Evolutionary conservation across 2,888 invertebrate genomes (phyloP).

Genomic region (Acrocera orbiculus): DNA sequence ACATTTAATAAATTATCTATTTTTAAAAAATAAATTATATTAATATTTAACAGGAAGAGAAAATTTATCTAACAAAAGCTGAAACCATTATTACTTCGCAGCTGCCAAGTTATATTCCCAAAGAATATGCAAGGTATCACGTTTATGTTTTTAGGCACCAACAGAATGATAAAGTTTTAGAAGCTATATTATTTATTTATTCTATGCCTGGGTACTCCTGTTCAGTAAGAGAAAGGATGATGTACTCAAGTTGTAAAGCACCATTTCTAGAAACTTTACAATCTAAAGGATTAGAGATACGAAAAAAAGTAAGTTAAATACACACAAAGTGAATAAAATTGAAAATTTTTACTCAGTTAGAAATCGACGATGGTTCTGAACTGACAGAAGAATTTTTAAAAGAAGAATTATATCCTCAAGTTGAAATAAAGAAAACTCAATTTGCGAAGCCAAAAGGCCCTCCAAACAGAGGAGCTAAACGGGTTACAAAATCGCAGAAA

Average conservation of each 20-base stretch:
- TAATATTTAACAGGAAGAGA: constrained; percentile 61
- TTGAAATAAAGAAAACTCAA: constrained; percentile 69
- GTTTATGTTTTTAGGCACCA: constrained; percentile 79
- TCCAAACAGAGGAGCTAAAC: constrained; percentile 76
- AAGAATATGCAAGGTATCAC: constrained; percentile 66
- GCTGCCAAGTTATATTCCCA: constrained; percentile 64
- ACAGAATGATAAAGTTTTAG: constrained; percentile 78
- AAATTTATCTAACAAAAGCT: constrained; percentile 64
- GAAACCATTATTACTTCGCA: constrained; percentile 47
- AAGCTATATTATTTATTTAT: constrained; percentile 87
- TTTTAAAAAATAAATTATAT: background rate
- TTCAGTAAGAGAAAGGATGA: constrained; percentile 93
- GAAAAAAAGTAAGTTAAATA: constrained; percentile 54
- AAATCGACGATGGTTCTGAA: constrained; percentile 80
- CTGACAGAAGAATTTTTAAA: constrained; percentile 77
- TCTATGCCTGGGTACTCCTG: constrained; percentile 96
- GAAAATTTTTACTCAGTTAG: constrained; percentile 41
- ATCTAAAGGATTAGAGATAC: constrained; percentile 57
- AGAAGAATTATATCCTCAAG: constrained; percentile 88
- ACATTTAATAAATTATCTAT: background rate
- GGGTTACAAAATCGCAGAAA: no score
- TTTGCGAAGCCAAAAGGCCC: constrained; percentile 97
- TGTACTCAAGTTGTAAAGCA: constrained; percentile 95
- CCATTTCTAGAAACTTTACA: constrained; percentile 73
- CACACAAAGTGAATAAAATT: background rate